Base-by-base conservation (phyloP, 2,888 invertebrate species). In the Idaea dimidiata region DNA sequence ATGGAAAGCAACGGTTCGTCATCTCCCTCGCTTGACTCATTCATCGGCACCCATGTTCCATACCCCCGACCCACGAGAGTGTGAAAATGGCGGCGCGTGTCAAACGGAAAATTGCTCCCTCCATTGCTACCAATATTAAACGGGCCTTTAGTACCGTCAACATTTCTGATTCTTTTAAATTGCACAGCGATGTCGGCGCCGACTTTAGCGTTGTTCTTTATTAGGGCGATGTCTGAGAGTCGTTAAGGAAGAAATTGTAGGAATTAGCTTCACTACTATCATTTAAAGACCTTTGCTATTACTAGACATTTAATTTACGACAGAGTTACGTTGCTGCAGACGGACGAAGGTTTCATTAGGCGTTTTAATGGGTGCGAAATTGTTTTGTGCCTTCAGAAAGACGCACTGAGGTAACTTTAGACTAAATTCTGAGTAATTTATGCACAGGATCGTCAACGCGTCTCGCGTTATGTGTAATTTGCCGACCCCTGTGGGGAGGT, bases 181-280 rank as follows among this genome's bases (percentile, higher is more conserved):
- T 94, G 94, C 18, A 94, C 92, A 1, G 98, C 97, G 72, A 98
- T 96, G 82, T 95, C 91, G 62, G 97, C 96, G 17, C 97, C 98
- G 59, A 97, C 94, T 78, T 87, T 92, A 1, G 98, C 99, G 89
- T 99, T 99, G 89, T 99, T 98, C 91, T 97, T 96, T 77, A 99
- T 96, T 64, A 99, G 93, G 32, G 96, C 97, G 74, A 98, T 96
- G 91, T 99, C 97, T 97, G 88, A 58, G 71, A 79, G 76, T 78
- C 80, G 83, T 86, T 89, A 82, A 78, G 85, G 82, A 84, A 84
- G 74, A 79, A 82, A 87, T 85, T 84, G 82, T 82, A 72, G 77
- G 81, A 84, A 85, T 84, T 82, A 86, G 78, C 73, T 80, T 77
- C 74, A 75, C 75, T 80, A 75, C 77, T 80, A 79, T 83, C 79